Evolutionary conservation across 2,797 vertebrate genomes (phyloP).

Genomic region (Phrynocephalus guinanensis): DNA sequence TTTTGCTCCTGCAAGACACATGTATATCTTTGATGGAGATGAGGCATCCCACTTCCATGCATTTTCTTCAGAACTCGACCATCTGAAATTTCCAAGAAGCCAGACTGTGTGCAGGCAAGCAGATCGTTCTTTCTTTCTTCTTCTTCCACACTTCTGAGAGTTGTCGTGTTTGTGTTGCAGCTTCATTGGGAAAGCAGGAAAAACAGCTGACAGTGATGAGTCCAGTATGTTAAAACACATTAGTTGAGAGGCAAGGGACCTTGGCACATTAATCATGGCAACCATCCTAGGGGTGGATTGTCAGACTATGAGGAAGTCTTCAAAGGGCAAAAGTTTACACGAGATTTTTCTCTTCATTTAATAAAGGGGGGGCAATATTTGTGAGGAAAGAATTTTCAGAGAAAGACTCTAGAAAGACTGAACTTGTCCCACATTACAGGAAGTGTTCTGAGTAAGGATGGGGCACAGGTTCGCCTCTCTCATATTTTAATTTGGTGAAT

Average conservation of each 20-base stretch:
- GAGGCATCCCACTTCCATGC: constrained; percentile 12
- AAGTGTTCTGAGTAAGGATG: background rate
- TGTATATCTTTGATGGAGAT: background rate
- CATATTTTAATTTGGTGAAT: background rate
- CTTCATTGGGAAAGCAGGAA: constrained; percentile 18
- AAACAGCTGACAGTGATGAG: background rate
- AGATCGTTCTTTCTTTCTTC: background rate
- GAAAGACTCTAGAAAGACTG: background rate
- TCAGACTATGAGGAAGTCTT: background rate
- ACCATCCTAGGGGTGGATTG: constrained; percentile 12
- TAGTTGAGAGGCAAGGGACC: constrained; percentile 1
- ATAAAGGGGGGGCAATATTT: background rate
- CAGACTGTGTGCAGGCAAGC: constrained; percentile 23
- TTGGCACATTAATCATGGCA: background rate
- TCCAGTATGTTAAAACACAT: constrained; percentile 47
- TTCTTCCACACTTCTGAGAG: background rate
- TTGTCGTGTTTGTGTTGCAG: constrained; percentile 37
- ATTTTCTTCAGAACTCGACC: background rate
- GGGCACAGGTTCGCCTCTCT: background rate
- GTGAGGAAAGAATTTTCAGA: background rate
- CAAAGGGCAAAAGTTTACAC: background rate
- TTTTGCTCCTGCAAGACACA: constrained; percentile 9
- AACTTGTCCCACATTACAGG: background rate
- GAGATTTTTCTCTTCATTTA: background rate
- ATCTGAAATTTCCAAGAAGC: constrained; percentile 17